A percentile compares a stretch with the other conserved stretches of the same genome.
These are phyloP conservation scores for Micromesistius poutassou DNA, from an alignment of 2,797 vertebrate genomes.

Conservation along the genomic window DNA sequence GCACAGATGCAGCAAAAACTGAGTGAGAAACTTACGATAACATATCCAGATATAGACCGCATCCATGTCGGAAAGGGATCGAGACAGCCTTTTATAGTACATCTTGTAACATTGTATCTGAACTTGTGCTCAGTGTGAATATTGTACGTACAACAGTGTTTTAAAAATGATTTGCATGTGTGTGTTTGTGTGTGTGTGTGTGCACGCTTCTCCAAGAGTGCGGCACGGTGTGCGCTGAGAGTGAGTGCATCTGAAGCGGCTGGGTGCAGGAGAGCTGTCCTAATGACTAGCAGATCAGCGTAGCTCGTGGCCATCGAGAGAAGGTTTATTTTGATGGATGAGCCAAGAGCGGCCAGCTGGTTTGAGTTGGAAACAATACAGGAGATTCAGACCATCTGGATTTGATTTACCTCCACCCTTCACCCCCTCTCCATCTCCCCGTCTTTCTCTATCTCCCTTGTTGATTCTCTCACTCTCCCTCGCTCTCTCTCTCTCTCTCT, in stretches of 20 bases:
- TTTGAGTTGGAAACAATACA: conserved; percentile 78
- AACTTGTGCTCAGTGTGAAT: conserved; percentile 6
- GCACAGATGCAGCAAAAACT: conserved; percentile 22
- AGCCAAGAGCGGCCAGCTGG: conserved; percentile 76
- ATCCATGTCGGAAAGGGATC: conserved; percentile 12
- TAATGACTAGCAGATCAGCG: conserved; percentile 71
- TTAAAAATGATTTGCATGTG: background rate
- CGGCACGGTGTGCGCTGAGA: too few relatives aligned
- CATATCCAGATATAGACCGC: conserved; percentile 19
- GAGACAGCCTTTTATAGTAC: conserved; percentile 28
- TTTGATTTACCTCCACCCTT: conserved; percentile 63
- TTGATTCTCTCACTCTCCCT: conserved; percentile 9
- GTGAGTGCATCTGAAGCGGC: conserved; percentile 39
- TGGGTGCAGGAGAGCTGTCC: conserved; percentile 51
- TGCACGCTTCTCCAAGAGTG: background rate
- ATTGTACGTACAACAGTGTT: background rate
- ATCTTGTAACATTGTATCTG: conserved; percentile 1
- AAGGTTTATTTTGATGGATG: conserved; percentile 81
- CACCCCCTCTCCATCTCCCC: conserved; percentile 44
- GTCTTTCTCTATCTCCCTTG: background rate
- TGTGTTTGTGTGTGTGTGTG: conserved; percentile 14
- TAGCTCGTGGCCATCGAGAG: conserved; percentile 66
- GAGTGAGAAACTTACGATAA: conserved; percentile 36
- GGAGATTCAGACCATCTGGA: conserved; percentile 78
- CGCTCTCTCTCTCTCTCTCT: conserved; percentile 41